Base-by-base conservation (phyloP, 2,797 vertebrate species). In the Gobionotothen gibberifrons region DNA sequence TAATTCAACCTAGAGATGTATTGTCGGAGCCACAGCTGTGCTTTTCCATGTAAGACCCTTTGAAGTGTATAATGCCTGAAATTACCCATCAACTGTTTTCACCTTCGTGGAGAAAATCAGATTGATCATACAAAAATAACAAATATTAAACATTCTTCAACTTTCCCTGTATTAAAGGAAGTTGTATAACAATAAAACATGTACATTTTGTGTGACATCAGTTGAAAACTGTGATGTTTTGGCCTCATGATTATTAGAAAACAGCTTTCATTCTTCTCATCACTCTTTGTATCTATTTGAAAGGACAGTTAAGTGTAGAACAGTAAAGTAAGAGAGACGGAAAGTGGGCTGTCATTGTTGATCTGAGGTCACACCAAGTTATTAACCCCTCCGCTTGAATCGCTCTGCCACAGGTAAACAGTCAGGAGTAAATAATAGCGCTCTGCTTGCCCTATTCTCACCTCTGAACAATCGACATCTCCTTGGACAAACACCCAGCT, bases 371-470 rank as follows among this genome's bases (percentile, higher is more conserved):
- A 87, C 53, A 13, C 53, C 77, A 85, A 90, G 87, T 93, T 92
- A 93, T 94, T 92, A 93, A 93, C 92, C 92, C 83, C 82, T 81
- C 81, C 49, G 21, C 82, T 87, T 85, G 82, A 90, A 79, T 86
- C 83, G 69, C 71, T 87, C 81, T 84, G 83, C 86, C 89, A 88
- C 49, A 64, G 75, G 84, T 84, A 89, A 91, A 88, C 87, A 89
- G 74, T 76, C 79, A 74, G 65, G 55, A 84, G 86, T 92, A 90
- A 92, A 90, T 85, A 89, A 90, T 81, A 36, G 61, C 58, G 68
- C 82, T 78, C 67, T 77, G 67, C 59, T 85, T 86, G 72, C 42
- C 76, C 69, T 59, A 55, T n/a, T 52, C 72, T 85, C 64, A 89
- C 84, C 90, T 88, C 63, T 88, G 81, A 85, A 86, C 73, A 70